Conservation (phyloP, 2,113 vertebrate genomes). For the Mola mola region DNA sequence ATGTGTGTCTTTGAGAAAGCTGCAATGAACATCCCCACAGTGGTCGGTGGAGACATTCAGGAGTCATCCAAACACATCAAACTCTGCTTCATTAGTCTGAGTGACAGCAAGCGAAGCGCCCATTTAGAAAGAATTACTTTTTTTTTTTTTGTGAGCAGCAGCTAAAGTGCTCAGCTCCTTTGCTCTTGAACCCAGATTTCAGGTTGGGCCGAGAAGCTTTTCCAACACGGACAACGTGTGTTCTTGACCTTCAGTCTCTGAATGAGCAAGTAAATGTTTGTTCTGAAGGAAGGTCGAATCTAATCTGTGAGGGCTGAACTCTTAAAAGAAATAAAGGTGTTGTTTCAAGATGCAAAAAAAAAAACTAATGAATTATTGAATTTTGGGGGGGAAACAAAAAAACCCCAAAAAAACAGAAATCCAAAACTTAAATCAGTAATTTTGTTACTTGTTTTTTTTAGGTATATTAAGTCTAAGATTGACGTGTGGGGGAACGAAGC, state of each 20-base stretch:
- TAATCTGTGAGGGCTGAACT: not conserved
- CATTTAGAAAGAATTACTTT: slow-evolving; percentile 1
- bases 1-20: slow-evolving; percentile 15
- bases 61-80: slow-evolving; percentile 8
- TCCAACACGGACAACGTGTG: slow-evolving; percentile 35
- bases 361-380: not conserved
- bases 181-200: slow-evolving; percentile 22
- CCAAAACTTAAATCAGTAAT: not conserved
- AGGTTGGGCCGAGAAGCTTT: slow-evolving; percentile 21
- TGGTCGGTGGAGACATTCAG: not conserved
- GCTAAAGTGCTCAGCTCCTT: slow-evolving; percentile 8
- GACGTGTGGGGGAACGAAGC: not conserved
- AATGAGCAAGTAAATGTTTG: slow-evolving; percentile 25
- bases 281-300: not conserved
- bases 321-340: not conserved
- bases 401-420: no score
- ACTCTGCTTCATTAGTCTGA: slow-evolving; percentile 26
- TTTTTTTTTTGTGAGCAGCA: slow-evolving; percentile 1
- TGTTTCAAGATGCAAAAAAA: slow-evolving; percentile 29
- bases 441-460: not conserved
- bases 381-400: no score
- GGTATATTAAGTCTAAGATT: not conserved
- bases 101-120: not conserved
- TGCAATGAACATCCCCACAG: not conserved
- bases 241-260: slow-evolving; percentile 31